phyloP scores from a whole-genome alignment of 2,888 invertebrate genomes.

The Chymomyza procnemis region DNA sequence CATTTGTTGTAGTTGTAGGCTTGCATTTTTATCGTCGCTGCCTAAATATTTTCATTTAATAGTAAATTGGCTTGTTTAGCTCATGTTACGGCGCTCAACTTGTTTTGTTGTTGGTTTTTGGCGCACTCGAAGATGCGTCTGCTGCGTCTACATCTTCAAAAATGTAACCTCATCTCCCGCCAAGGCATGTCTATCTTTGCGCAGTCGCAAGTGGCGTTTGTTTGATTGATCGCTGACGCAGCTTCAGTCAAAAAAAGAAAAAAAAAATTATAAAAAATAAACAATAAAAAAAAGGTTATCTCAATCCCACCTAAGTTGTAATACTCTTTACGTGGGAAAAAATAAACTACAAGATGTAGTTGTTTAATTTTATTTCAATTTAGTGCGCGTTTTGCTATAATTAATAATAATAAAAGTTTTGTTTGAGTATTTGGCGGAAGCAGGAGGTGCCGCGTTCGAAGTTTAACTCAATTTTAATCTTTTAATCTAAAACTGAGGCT shows the following conservation, averaged over 20 bases:
- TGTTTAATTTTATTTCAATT: too few relatives aligned
- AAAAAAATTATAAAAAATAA: neutral
- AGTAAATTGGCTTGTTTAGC: slow-evolving; percentile 67
- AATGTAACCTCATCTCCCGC: neutral
- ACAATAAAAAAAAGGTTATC: neutral
- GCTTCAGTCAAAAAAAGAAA: neutral
- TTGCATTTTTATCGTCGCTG: neutral
- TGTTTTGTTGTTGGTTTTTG: slow-evolving; percentile 29
- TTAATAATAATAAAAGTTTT: too few relatives aligned
- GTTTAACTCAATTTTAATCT: too few relatives aligned
- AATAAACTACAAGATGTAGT: neutral
- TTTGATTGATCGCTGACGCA: slow-evolving; percentile 45
- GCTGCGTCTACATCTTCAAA: neutral
- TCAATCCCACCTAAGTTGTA: neutral
- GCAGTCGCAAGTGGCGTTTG: slow-evolving; percentile 21
- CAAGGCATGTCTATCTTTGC: neutral
- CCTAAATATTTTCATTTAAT: slow-evolving; percentile 13
- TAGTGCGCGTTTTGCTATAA: neutral
- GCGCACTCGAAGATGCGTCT: slow-evolving; percentile 43
- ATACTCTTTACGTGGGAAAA: neutral
- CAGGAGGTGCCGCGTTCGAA: too few relatives aligned
- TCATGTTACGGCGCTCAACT: slow-evolving; percentile 68
- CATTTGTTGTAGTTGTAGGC: slow-evolving; percentile 23
- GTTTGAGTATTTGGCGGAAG: too few relatives aligned
- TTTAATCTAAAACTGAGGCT: too few relatives aligned